phyloP scores from a whole-genome alignment of 2,113 vertebrate genomes.

The Murina feae region DNA sequence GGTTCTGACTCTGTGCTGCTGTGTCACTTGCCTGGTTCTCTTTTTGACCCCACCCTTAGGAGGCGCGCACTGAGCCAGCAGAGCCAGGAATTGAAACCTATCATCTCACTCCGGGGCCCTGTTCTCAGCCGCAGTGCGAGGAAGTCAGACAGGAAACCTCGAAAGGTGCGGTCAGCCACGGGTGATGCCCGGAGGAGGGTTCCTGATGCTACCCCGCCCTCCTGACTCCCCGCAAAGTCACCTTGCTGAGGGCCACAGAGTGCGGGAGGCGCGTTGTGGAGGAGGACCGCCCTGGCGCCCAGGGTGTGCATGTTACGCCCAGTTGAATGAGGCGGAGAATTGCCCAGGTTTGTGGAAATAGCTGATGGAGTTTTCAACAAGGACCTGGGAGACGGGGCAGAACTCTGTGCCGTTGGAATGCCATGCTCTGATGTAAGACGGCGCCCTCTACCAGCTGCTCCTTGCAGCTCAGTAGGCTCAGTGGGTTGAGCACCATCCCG shows the following conservation, averaged over 20 bases:
- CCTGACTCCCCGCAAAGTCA: not conserved
- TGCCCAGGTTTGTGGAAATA: not conserved
- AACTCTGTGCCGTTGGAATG: not conserved
- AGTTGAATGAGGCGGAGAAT: not conserved
- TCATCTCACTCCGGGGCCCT: not conserved
- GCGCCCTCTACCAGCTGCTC: not conserved
- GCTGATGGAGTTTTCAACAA: not conserved
- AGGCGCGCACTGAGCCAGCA: not conserved
- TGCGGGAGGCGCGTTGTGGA: not conserved
- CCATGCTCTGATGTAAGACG: not conserved
- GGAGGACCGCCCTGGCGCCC: not conserved
- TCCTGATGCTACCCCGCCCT: not conserved
- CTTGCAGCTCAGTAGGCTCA: not conserved
- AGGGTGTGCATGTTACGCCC: not conserved
- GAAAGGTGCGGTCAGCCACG: not conserved
- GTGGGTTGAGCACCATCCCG: too few species aligned
- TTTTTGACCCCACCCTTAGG: not conserved
- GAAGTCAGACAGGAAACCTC: not conserved
- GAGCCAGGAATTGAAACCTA: not conserved
- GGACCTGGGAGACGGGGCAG: not conserved
- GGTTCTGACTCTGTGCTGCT: too few species aligned
- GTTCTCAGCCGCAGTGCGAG: not conserved
- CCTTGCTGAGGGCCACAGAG: not conserved
- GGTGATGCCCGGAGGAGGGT: fast-evolving
- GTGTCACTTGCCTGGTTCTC: fast-evolving